Evolutionary conservation across 1,140 invertebrate genomes (phyloP), one percentile per base, ranked within the genome.

Genomic region (Bombus huntii): DNA sequence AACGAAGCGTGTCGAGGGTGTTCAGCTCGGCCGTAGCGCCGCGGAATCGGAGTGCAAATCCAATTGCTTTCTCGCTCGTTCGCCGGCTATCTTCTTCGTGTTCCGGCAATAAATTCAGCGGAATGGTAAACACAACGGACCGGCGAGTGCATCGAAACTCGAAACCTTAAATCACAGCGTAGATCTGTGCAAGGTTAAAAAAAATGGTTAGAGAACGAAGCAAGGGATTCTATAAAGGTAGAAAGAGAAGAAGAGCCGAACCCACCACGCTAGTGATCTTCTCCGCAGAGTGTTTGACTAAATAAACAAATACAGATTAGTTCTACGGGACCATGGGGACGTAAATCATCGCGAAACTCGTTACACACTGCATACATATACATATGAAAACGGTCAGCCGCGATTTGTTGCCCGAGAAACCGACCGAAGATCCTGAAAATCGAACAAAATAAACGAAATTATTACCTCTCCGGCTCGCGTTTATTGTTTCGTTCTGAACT

Each of bases 271-370:
- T 93, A 90, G 84, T 89, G 91, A 87, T 93, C 91, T 90, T 90
- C 90, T 85, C 3, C 28, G 28, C 13, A 53, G 59, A 53, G 90
- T 93, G 93, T 93, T 91, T 91, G 91, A 91, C 94, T 94, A 94
- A 95, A 95, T 95, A 95, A 95, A 95, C 94, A 95, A 95, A 95
- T 94, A 93, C 92, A 93, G 95, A 95, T 95, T 95, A 95, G 94
- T 94, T 94, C 86, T 89, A 87, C 81, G 83, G 90, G 89, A 85
- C 86, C 87, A 88, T 86, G 90, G 87, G 90, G 88, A 90, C 84
- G 92, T 95, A 95, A 95, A 95, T 95, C 94, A 95, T 95, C 92
- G 90, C 87, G 91, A 90, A 94, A 94, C 93, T 95, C 90, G 93
- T 95, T 95, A 94, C 94, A 86, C 70, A 86, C 70, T 57, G 66